Base-by-base conservation (phyloP, 2,113 vertebrate species). In the Gasterosteus nipponicus region DNA sequence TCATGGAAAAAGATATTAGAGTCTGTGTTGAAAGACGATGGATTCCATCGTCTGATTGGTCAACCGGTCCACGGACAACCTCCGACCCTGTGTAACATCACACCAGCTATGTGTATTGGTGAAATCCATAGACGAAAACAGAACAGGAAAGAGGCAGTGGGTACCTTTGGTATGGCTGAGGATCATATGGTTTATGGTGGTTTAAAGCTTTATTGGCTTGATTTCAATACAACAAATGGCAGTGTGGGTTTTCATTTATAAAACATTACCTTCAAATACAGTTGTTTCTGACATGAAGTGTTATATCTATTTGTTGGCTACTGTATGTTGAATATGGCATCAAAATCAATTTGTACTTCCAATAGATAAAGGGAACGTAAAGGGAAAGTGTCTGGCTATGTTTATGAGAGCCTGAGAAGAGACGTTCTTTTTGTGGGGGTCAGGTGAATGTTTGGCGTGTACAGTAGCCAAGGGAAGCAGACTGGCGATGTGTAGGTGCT, bases 221-320 rank as follows among this genome's bases (percentile, higher is more conserved):
- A 86, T 88, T 93, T 91, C 89, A 91, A 90, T 91, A 93, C 92
- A 93, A 93, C 91, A 93, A 93, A 90, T 92, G 92, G 92, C 92
- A 93, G 92, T 92, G 92, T 92, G 89, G 80, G 79, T 89, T 82
- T 89, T 92, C 82, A 82, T 79, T 89, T 91, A 93, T 90, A 92
- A 93, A 93, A 93, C 92, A 92, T 86, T 89, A 80, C 75, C 84
- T 88, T 88, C 83, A 92, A 91, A 92, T 87, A 92, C 92, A 91
- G 86, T 89, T 80, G 66, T 49, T 85, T 82, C 77, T 80, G 83
- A 82, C 75, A 76, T 81, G 77, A 46, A 78, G 74, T 73, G 56
- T 89, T 78, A 75, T 73, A 60, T 69, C 51, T 84, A 69, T 79
- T 78, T 81, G 63, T 75, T 53, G 73, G 60, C 84, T 84, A 67